Base-by-base conservation (phyloP, 2,113 vertebrate genomes). In the Paedocypris sp. region DNA sequence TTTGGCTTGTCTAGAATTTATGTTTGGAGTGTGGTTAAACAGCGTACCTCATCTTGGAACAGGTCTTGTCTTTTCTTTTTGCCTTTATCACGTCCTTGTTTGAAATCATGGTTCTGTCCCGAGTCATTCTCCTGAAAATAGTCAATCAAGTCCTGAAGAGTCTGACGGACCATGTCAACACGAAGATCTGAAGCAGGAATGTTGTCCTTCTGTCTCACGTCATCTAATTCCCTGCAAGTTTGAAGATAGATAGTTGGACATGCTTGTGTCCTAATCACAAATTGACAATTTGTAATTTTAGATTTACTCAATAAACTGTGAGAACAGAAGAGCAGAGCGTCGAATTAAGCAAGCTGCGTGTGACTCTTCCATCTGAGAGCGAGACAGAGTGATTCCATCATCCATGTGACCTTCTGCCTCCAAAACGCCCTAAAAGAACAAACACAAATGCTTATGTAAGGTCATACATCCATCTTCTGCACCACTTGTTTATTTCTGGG, bases 381-480 rank as follows among this genome's bases (percentile, higher is more conserved):
- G 85, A 57, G 91, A 98, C 46, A 98, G 77, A 0, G 88, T 94
- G 67, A 98, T 80, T 22, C 93, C 94, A 12, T 98, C 94, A 32
- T 98, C 94, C 94, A 97, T 97, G 64, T 98, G 94, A 32, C 94
- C 94, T 78, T 98, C 94, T 1, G 88, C 88, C 59, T 98, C 89
- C 82, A 98, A 83, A 73, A 96, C 86, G 22, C 93, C 94, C 94
- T 97, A 64, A 73, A 23, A 38, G 5, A 22, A n/a, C 2, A 4
- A 66, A 43, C 22, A 57, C 4, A 66, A 20, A n/a, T n/a, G n/a
- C n/a, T n/a, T n/a, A n/a, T n/a, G n/a, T n/a, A n/a, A n/a, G n/a
- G n/a, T n/a, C n/a, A n/a, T n/a, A n/a, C n/a, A n/a, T n/a, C n/a
- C n/a, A n/a, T n/a, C 0, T 39, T 15, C 33, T 33, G 10, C 5